Evolutionary conservation across 2,797 vertebrate species (phyloP), one percentile per base, ranked within the genome.

Genomic region (Enteromius argenteus): DNA sequence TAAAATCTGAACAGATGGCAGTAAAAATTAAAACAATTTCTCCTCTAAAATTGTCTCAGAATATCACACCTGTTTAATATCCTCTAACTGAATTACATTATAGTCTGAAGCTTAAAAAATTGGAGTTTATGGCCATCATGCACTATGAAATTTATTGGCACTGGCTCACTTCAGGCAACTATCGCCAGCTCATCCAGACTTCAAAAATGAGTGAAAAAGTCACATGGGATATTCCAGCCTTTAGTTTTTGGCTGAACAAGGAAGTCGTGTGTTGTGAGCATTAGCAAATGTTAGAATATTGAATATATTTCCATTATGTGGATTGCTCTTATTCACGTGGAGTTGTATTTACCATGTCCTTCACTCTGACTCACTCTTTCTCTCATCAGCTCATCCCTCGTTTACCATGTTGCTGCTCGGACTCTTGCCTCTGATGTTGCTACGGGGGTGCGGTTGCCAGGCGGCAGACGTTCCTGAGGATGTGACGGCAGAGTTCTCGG

Each of bases 401-500:
- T 62, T 62, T 27, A 83, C 27, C 68, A 90, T 88, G 87, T 19
- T 89, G 83, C 62, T 83, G 44, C 42, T 90, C 14, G 80, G 87
- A 42, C 77, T 88, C 17, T 89, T 96, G 88, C 94, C 94, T 2
- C 79, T 90, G 68, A 84, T 90, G 66, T 91, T 98, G 92, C 91
- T 96, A 90, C 95, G 93, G 88, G 86, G 92, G 84, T 90, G 91
- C 83, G 85, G 91, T 92, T 94, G 94, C 91, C 78, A 94, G 88
- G 95, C 93, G 89, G 94, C 94, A 77, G 94, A 92, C 90, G 91
- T 96, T 87, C 95, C 96, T 0, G 96, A 97, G 92, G 97, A 97
- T 89, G 88, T 91, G 62, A 96, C 96, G 64, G 91, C 96, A 0
- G 96, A 98, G 91, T 96, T 99, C 88, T 97, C 98, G 0, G 97